Percentiles rank a stretch among this genome's conserved stretches.
These are phyloP conservation scores for Sisor rabdophorus DNA, from an alignment of 2,113 vertebrate genomes.

Conservation along the genomic window DNA sequence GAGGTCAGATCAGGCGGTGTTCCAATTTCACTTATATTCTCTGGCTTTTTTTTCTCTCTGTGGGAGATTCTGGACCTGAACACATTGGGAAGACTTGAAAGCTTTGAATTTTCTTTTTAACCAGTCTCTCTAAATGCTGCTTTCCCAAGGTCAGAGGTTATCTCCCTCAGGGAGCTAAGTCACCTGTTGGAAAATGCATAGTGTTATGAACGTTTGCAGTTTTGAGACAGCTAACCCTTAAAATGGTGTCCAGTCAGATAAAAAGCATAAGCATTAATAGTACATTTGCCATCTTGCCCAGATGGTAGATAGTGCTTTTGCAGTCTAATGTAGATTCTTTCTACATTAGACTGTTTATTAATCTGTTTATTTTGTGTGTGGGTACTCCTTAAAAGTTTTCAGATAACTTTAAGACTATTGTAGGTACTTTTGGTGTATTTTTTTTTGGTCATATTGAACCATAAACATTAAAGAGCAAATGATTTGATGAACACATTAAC, in stretches of 20 bases:
- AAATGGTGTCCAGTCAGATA: neutral
- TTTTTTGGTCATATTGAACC: too few relatives aligned
- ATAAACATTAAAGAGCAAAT: too few relatives aligned
- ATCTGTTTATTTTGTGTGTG: neutral
- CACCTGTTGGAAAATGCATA: constrained; percentile 11
- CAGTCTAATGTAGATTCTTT: neutral
- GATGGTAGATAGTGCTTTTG: neutral
- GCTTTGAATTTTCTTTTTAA: constrained; percentile 29
- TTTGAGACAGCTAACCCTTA: constrained; percentile 1
- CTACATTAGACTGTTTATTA: neutral
- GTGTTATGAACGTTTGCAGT: constrained; percentile 15
- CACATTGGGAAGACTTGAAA: neutral
- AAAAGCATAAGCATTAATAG: neutral
- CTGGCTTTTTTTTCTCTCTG: constrained; percentile 18
- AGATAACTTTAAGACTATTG: too few relatives aligned
- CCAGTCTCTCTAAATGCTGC: constrained; percentile 37
- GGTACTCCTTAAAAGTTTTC: neutral
- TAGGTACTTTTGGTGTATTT: too few relatives aligned
- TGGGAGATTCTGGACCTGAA: constrained; percentile 1
- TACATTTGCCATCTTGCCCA: neutral
- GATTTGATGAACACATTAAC: too few relatives aligned
- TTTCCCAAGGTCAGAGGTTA: constrained; percentile 49
- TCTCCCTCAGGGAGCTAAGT: constrained; percentile 40
- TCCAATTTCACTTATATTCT: constrained; percentile 36
- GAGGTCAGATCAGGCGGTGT: constrained; percentile 28